phyloP scores from a whole-genome alignment of 1,140 invertebrate genomes.

The Apis laboriosa region DNA sequence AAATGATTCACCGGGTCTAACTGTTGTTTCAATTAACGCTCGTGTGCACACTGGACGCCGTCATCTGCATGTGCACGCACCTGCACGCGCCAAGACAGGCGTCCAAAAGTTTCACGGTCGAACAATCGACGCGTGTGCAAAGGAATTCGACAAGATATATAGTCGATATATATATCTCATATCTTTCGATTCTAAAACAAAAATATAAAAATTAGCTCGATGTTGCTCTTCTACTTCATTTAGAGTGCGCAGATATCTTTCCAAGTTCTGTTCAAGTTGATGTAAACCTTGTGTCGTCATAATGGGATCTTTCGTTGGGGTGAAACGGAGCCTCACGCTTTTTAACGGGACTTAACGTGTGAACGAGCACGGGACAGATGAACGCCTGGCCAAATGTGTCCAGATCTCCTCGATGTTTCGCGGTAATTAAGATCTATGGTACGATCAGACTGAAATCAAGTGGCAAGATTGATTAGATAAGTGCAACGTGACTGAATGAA shows the following conservation, averaged over 20 bases:
- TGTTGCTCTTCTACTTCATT: no score
- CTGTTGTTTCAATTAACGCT: constrained; percentile 49
- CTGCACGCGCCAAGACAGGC: constrained; percentile 10
- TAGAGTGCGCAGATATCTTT: constrained; percentile 15
- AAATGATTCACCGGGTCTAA: constrained; percentile 44
- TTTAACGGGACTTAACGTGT: constrained; percentile 25
- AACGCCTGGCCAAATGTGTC: not conserved
- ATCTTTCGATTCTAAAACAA: no score
- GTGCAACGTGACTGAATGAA: not conserved
- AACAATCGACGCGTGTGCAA: constrained; percentile 7
- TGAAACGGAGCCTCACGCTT: constrained; percentile 8
- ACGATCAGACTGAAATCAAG: constrained; percentile 1
- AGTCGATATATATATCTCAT: no score
- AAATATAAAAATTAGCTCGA: no score
- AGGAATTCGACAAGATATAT: not conserved
- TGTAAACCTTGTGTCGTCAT: constrained; percentile 11
- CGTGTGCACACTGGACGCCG: constrained; percentile 1
- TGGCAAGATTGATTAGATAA: not conserved
- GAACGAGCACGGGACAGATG: constrained; percentile 16
- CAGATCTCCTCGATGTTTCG: not conserved
- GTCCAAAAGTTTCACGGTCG: constrained; percentile 24
- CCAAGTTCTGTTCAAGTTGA: not conserved
- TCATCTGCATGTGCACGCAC: constrained; percentile 38
- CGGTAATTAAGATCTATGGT: constrained; percentile 18
- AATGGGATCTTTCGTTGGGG: constrained; percentile 13